phyloP scores from a whole-genome alignment of 2,113 vertebrate genomes.

The Morone chrysops region DNA sequence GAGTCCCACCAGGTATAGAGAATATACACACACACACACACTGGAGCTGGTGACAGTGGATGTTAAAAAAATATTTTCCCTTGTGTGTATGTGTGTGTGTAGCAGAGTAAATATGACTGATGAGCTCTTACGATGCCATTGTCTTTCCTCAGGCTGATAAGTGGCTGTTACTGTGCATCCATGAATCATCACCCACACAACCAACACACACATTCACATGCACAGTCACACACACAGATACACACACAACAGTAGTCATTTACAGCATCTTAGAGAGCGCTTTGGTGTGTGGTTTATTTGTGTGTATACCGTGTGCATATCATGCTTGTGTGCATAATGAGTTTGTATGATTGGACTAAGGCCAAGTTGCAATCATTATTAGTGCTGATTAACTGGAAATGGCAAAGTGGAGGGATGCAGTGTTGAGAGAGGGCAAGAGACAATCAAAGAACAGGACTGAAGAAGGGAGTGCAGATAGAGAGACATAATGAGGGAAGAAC shows the following conservation, averaged over 20 bases:
- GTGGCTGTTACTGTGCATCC: slow-evolving; percentile 77
- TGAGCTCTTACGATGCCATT: slow-evolving; percentile 78
- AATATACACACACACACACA: slow-evolving; percentile 20
- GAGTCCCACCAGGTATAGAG: slow-evolving; percentile 93
- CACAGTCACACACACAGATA: slow-evolving; percentile 36
- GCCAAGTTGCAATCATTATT: slow-evolving; percentile 80
- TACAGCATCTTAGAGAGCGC: slow-evolving; percentile 59
- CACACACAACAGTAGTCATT: slow-evolving; percentile 44
- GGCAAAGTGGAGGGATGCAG: slow-evolving; percentile 62
- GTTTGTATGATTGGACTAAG: slow-evolving; percentile 69
- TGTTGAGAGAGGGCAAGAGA: slow-evolving; percentile 42
- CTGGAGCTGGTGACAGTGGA: not conserved
- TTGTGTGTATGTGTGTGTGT: slow-evolving; percentile 10
- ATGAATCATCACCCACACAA: slow-evolving; percentile 80
- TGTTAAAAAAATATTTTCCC: slow-evolving; percentile 18
- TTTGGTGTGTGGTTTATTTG: slow-evolving; percentile 24
- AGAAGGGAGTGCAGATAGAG: slow-evolving; percentile 40
- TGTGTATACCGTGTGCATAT: slow-evolving; percentile 11
- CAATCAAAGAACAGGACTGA: slow-evolving; percentile 48
- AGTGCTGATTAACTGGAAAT: slow-evolving; percentile 82
- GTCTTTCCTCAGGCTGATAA: slow-evolving; percentile 80
- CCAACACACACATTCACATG: slow-evolving; percentile 41
- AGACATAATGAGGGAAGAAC: slow-evolving; percentile 50
- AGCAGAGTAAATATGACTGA: slow-evolving; percentile 77
- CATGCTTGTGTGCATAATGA: slow-evolving; percentile 18